Evolutionary conservation across 1,140 invertebrate genomes (phyloP).

Genomic region (Listronotus bonariensis): DNA sequence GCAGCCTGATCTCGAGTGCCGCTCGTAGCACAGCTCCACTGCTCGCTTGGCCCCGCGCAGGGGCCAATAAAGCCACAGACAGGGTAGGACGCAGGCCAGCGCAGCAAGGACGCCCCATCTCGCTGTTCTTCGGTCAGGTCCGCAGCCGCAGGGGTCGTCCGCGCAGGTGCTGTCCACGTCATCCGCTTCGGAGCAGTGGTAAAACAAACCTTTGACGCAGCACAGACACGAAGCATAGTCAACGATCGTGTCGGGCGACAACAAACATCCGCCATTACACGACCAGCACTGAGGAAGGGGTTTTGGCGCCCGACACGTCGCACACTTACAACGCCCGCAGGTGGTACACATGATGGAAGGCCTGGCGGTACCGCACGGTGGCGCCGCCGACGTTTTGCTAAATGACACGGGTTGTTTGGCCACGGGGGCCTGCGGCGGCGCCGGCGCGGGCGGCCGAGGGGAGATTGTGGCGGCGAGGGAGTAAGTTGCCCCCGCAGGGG

Average conservation of each 20-base stretch:
- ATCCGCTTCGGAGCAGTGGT: slow-evolving; percentile 83
- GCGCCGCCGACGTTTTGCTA: slow-evolving; percentile 60
- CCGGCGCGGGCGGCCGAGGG: slow-evolving; percentile 47
- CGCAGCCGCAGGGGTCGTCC: slow-evolving; percentile 86
- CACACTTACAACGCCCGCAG: slow-evolving; percentile 86
- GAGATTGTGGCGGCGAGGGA: slow-evolving; percentile 48
- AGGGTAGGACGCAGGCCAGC: slow-evolving; percentile 80
- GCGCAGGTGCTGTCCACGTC: slow-evolving; percentile 69
- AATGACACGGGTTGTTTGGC: slow-evolving; percentile 65
- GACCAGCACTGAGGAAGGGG: slow-evolving; percentile 86
- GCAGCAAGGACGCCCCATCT: slow-evolving; percentile 85
- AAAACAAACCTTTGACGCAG: slow-evolving; percentile 90
- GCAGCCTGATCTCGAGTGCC: slow-evolving; percentile 67
- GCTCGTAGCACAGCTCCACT: slow-evolving; percentile 81
- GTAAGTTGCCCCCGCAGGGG: slow-evolving; percentile 62
- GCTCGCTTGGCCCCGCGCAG: slow-evolving; percentile 77
- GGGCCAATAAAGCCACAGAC: slow-evolving; percentile 91
- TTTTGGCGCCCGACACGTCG: slow-evolving; percentile 81
- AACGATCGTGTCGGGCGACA: slow-evolving; percentile 82
- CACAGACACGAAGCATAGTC: slow-evolving; percentile 91
- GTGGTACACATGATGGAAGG: slow-evolving; percentile 56
- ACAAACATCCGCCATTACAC: slow-evolving; percentile 82
- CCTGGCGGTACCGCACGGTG: slow-evolving; percentile 38
- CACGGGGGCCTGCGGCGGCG: slow-evolving; percentile 53
- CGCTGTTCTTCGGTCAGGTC: slow-evolving; percentile 67